Conservation (phyloP, 2,888 invertebrate genomes). For the Endomychus coccineus region DNA sequence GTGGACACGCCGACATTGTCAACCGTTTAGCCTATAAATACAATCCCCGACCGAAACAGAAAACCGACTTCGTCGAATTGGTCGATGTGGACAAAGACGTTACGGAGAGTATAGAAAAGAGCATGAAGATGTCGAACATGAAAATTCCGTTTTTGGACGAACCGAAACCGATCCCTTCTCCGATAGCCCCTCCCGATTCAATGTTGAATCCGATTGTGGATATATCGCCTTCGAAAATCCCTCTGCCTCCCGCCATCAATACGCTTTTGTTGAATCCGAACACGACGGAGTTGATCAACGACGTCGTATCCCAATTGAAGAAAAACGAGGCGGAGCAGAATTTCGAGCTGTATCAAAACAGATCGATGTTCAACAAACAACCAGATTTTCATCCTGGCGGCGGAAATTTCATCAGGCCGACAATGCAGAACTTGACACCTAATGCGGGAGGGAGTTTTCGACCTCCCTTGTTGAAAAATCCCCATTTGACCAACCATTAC, state of each 20-base stretch:
- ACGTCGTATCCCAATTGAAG: constrained; percentile 15
- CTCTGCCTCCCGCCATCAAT: constrained; percentile 9
- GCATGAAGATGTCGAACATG: constrained; percentile 24
- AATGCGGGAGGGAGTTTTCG: too few species aligned
- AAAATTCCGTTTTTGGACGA: constrained; percentile 15
- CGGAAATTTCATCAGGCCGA: too few species aligned
- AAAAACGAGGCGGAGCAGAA: background rate
- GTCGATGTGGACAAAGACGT: constrained; percentile 35
- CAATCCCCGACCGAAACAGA: constrained; percentile 44
- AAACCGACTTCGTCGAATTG: constrained; percentile 14
- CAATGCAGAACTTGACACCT: too few species aligned
- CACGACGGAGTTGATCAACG: constrained; percentile 20
- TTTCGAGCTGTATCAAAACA: background rate
- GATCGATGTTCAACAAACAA: background rate
- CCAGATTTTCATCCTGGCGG: too few species aligned
- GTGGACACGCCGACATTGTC: too few species aligned
- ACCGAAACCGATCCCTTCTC: constrained; percentile 20
- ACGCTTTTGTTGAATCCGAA: constrained; percentile 20
- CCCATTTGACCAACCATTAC: too few species aligned
- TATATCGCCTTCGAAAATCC: constrained; percentile 7
- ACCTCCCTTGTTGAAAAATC: too few species aligned
- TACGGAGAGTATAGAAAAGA: constrained; percentile 28
- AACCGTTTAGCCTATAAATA: constrained; percentile 45
- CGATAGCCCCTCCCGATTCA: constrained; percentile 9
- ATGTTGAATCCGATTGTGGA: constrained; percentile 10